Conservation (phyloP, 2,888 invertebrate species). For the Parnassius smintheus region DNA sequence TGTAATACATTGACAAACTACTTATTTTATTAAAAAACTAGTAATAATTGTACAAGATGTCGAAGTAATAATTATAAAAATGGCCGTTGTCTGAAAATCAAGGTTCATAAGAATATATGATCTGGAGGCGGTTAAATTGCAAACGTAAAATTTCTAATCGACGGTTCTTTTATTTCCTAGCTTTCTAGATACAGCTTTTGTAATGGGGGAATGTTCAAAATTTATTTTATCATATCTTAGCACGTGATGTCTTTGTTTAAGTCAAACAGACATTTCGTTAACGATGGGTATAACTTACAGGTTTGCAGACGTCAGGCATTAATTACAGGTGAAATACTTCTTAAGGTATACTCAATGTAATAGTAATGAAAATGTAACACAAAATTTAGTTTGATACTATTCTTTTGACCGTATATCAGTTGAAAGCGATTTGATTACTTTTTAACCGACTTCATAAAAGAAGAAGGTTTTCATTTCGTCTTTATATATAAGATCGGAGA, state of each 20-base stretch:
- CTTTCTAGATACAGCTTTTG: slow-evolving; percentile 74
- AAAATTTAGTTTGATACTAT: too few relatives aligned
- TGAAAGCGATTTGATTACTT: too few relatives aligned
- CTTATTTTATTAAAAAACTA: too few relatives aligned
- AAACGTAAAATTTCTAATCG: slow-evolving; percentile 81
- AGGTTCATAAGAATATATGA: slow-evolving; percentile 48
- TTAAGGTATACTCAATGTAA: background rate
- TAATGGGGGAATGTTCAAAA: slow-evolving; percentile 76
- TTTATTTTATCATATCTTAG: slow-evolving; percentile 79
- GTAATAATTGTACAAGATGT: too few relatives aligned
- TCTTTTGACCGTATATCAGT: too few relatives aligned
- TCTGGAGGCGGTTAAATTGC: slow-evolving; percentile 71
- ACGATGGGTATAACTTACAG: slow-evolving; percentile 29
- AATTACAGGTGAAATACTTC: slow-evolving; percentile 16
- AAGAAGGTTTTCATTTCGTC: too few relatives aligned
- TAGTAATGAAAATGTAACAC: background rate
- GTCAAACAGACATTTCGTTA: slow-evolving; percentile 32
- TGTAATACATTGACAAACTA: too few relatives aligned
- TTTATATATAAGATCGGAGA: too few relatives aligned
- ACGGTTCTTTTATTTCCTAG: slow-evolving; percentile 61
- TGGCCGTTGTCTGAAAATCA: slow-evolving; percentile 42
- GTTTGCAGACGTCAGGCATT: slow-evolving; percentile 1
- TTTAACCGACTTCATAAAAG: too few relatives aligned
- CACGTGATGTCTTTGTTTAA: slow-evolving; percentile 76
- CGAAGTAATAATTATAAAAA: background rate